Conservation (phyloP, 2,797 vertebrate species). For the Glyptemys insculpta region DNA sequence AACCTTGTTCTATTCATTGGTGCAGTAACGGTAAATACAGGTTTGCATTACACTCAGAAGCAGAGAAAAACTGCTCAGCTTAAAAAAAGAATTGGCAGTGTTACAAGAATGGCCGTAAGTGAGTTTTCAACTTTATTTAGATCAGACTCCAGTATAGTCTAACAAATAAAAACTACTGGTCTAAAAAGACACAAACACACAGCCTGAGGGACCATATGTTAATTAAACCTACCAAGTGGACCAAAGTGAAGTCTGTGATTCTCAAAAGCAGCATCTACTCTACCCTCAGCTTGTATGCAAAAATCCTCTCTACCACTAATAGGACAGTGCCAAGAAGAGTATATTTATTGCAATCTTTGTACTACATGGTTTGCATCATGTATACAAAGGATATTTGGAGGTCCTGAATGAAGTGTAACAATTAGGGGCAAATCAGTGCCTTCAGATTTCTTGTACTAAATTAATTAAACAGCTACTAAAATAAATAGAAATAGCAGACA, state of each 20-base stretch:
- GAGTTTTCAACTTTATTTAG: slow-evolving; percentile 2
- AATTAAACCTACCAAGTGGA: not conserved
- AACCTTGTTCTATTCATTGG: slow-evolving; percentile 31
- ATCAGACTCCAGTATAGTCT: not conserved
- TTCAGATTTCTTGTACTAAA: not conserved
- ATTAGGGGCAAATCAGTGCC: not conserved
- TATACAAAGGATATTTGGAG: not conserved
- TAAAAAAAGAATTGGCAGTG: slow-evolving; percentile 24
- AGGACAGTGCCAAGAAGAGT: not conserved
- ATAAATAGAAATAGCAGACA: not conserved
- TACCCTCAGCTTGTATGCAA: not conserved
- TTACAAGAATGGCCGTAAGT: not conserved
- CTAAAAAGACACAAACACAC: not conserved
- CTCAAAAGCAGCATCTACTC: not conserved
- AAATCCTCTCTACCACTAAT: not conserved
- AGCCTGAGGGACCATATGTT: slow-evolving; percentile 6
- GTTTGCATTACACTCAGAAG: not conserved
- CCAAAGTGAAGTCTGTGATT: slow-evolving; percentile 22
- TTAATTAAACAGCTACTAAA: not conserved
- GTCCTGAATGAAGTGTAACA: not conserved
- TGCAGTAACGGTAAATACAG: slow-evolving; percentile 10
- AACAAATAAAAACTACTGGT: not conserved
- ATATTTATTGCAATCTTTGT: not conserved
- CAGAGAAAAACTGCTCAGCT: not conserved
- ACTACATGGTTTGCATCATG: not conserved